Evolutionary conservation across 2,797 vertebrate species (phyloP), one percentile per base, ranked within the genome.

Genomic region (Threskiornis aethiopicus): DNA sequence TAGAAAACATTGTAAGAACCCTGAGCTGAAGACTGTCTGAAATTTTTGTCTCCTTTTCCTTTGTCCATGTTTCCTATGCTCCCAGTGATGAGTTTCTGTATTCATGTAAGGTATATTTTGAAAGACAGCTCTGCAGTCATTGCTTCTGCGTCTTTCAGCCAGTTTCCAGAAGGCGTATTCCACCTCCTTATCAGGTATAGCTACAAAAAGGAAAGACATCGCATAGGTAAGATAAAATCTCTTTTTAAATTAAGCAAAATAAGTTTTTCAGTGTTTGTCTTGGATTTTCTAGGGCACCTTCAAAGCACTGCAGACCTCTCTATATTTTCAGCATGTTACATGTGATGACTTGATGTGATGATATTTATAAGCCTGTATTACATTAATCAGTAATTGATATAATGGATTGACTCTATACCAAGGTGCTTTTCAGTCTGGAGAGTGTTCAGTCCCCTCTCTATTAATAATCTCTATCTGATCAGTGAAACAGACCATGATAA

Each of bases 401-500:
- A 61, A 87, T 37, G 37, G 47, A 66, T 66, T 87, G 54, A 55
- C 79, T 75, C 37, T 65, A n/a, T 55, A 85, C 11, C 41, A 77
- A 71, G 71, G 54, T 83, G 54, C 69, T 77, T 92, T 85, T 90
- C 35, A 67, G 58, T 51, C 51, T 58, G 52, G 51, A 87, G 71
- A 61, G 42, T 26, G 46, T 54, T 93, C 46, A 35, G 42, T 62
- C 22, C 35, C 18, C 54, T 54, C 47, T 93, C 37, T 87, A 4
- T 62, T 69, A 57, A 79, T 37, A 82, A 79, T 67, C 44, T 49
- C 65, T 62, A 9, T 72, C 80, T 71, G 90, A 82, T 84, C 75
- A 85, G 86, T 59, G 92, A 96, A 97, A 89, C 67, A 95, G 78
- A 89, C 77, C 70, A 19, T 89, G 24, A 82, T 47, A 92, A 96